phyloP scores from a whole-genome alignment of 2,113 vertebrate genomes.

The Acanthochromis polyacanthus region DNA sequence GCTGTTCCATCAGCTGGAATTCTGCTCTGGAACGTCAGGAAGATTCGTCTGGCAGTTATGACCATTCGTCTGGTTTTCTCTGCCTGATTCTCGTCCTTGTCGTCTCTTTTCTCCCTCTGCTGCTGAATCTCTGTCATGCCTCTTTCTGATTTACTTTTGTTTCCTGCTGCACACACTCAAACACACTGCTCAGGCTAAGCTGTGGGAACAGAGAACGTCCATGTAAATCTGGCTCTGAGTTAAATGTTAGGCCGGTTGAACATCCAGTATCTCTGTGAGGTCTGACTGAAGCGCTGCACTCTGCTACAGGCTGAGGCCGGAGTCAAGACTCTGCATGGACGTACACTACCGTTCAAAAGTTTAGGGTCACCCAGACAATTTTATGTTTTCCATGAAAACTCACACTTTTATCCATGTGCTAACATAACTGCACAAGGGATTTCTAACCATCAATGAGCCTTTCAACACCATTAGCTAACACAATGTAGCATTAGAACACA shows the following conservation, averaged over 20 bases:
- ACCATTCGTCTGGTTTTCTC: constrained; percentile 45
- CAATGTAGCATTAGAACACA: too few relatives aligned
- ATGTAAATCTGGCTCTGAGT: constrained; percentile 44
- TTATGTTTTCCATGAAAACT: too few relatives aligned
- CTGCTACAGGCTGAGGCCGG: constrained; percentile 7
- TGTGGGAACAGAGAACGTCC: constrained; percentile 55
- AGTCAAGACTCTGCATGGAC: constrained; percentile 14
- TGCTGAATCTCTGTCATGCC: constrained; percentile 11
- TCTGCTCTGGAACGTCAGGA: constrained; percentile 9
- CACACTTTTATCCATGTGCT: too few relatives aligned
- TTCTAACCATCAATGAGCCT: too few relatives aligned
- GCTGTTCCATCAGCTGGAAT: constrained; percentile 12
- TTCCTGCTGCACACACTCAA: not conserved
- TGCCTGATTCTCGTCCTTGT: not conserved
- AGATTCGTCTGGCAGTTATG: not conserved
- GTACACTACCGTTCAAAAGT: too few relatives aligned
- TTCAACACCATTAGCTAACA: too few relatives aligned
- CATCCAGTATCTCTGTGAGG: constrained; percentile 26
- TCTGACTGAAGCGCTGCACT: constrained; percentile 21
- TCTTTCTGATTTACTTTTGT: constrained; percentile 34
- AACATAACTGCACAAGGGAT: too few relatives aligned
- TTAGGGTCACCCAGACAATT: too few relatives aligned
- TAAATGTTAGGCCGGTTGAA: constrained; percentile 57
- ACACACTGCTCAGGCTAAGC: not conserved
- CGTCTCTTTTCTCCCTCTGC: not conserved